Evolutionary conservation across 64 coral and sea anemone species (phyloP).

Genomic region (Orbicella faveolata): DNA sequence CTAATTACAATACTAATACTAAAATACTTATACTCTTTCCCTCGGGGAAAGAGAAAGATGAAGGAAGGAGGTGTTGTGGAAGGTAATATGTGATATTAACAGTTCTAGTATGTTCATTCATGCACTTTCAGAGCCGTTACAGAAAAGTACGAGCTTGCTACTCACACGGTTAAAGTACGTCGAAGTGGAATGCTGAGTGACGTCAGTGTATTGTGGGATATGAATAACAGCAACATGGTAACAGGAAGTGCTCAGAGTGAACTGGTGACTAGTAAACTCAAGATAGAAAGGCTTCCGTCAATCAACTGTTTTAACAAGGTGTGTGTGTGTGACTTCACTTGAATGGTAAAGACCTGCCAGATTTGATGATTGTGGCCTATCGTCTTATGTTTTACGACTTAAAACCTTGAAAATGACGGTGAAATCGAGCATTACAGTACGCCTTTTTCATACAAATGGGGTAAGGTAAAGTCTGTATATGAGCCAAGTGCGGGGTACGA

Average conservation of each 20-base stretch:
- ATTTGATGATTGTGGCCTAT: no score
- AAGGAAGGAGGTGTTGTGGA: not conserved
- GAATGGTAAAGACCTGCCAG: no score
- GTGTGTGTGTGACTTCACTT: not conserved
- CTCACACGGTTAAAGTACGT: constrained; percentile 71
- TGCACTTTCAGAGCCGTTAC: not conserved
- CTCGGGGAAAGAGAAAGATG: no score
- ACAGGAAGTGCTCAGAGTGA: constrained; percentile 35
- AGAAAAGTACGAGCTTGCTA: constrained; percentile 63
- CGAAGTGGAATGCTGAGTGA: constrained; percentile 76
- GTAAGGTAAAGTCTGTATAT: no score
- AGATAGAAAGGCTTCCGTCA: constrained; percentile 64
- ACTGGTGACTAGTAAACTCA: constrained; percentile 43
- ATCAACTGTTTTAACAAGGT: constrained; percentile 82
- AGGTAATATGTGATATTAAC: not conserved
- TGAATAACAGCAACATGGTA: constrained; percentile 44
- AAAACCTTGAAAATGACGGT: no score
- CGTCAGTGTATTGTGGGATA: constrained; percentile 85
- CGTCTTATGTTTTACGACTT: no score
- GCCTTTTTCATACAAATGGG: no score
- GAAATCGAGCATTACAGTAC: no score
- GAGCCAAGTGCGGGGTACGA: no score
- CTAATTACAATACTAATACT: no score
- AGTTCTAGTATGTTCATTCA: not conserved
- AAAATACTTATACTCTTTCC: no score